Evolutionary conservation across 1,140 invertebrate species (phyloP), one percentile per base, ranked within the genome.

Genomic region (Drosophila bifasciata): DNA sequence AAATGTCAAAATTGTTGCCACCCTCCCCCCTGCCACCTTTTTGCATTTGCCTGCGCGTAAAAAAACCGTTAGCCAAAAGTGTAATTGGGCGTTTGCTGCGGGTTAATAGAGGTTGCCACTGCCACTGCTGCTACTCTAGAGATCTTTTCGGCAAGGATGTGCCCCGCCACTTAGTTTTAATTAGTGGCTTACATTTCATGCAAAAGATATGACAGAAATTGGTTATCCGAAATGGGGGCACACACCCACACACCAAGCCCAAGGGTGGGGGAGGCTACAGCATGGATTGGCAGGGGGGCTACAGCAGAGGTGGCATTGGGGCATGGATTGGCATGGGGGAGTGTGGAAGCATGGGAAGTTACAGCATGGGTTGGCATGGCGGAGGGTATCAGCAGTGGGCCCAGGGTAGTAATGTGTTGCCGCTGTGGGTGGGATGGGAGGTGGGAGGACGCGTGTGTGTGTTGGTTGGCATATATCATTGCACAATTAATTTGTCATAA

Each of bases 101-200:
- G 81, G 81, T 85, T 85, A 85, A 85, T 86, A 69, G 83, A 77
- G 81, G 81, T 85, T 86, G 67, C n/a, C n/a, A n/a, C 68, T 62
- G 63, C 69, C 23, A 40, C 32, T 32, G 64, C 62, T 9, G 28
- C 28, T 4, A 3, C 32, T 11, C 11, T 13, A 36, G 63, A 63
- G 64, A 68, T 68, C 67, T 56, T 68, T 68, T 68, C 62, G 32
- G 75, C 77, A 36, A 36, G 32, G 72, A 74, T 80, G 79, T 80
- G 61, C 58, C 59, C 74, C 68, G 73, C 68, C 81, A 85, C 81
- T 85, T 85, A 88, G 83, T 85, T 85, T 85, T 85, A 85, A 86
- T 85, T 85, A 85, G 81, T 81, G 81, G 80, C 63, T 85, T 86
- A 81, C 60, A 53, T 75, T 75, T 64, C 70, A 75, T 44, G 60